Conservation (phyloP, 2,113 vertebrate genomes). For the Synchiropus splendidus region DNA sequence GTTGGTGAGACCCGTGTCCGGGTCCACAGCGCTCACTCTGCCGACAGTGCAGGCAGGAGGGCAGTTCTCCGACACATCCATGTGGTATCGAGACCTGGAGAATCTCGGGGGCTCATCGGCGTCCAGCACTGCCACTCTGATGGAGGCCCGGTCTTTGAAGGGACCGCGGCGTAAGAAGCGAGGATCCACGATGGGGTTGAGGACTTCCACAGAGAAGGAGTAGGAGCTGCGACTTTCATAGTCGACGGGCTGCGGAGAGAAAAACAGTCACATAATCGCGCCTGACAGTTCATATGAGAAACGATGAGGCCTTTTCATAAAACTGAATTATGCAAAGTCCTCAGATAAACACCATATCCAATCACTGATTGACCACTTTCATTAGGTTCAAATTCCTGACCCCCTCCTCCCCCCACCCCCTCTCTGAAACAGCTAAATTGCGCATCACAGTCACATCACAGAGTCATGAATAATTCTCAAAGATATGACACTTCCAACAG, state of each 20-base stretch:
- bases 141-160: constrained; percentile 78
- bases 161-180: constrained; percentile 78
- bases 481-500: no score
- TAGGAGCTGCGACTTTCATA: constrained; percentile 79
- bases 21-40: constrained; percentile 73
- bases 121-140: constrained; percentile 75
- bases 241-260: constrained; percentile 68
- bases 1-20: constrained; percentile 74
- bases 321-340: constrained; percentile 24
- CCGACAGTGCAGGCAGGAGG: constrained; percentile 69
- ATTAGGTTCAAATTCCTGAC: constrained; percentile 15
- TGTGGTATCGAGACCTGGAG: constrained; percentile 68
- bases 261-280: neutral
- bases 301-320: neutral
- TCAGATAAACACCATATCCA: constrained; percentile 14
- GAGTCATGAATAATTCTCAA: no score
- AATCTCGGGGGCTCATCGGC: constrained; percentile 81
- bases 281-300: neutral
- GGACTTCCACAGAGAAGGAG: constrained; percentile 81
- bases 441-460: no score
- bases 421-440: no score
- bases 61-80: constrained; percentile 80
- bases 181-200: constrained; percentile 82
- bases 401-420: no score
- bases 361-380: constrained; percentile 14